A percentile compares a stretch with the other conserved stretches of the same genome.
Evolutionary conservation across 2,797 vertebrate species (phyloP).

Genomic region (Onychomys torridus): DNA sequence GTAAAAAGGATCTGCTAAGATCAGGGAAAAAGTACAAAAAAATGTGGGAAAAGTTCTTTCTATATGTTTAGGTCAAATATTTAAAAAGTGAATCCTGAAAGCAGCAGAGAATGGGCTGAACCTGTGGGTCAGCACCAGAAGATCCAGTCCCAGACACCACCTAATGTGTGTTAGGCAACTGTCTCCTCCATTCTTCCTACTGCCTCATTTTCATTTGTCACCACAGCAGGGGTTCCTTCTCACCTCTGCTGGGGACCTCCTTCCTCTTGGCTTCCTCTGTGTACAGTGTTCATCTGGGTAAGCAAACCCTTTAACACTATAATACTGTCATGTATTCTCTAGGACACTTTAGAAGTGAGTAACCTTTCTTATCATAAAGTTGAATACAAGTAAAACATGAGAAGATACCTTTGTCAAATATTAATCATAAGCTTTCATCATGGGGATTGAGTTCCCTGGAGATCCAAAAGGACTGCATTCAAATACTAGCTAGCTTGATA

Average conservation of each 20-base stretch:
- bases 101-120: neutral
- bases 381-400: neutral
- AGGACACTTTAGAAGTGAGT: conserved; percentile 23
- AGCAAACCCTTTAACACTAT: neutral
- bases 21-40: neutral
- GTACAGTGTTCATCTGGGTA: neutral
- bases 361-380: conserved; percentile 22
- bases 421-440: conserved; percentile 25
- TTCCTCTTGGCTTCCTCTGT: neutral
- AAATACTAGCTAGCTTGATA: neutral
- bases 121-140: neutral
- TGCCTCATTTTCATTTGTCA: neutral
- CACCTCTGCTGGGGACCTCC: no score
- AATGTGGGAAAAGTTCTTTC: neutral
- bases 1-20: neutral
- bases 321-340: neutral
- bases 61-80: neutral
- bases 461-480: conserved; percentile 52
- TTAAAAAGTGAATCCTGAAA: neutral
- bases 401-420: neutral
- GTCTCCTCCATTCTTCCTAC: neutral
- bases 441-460: neutral
- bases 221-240: neutral
- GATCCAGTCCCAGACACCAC: neutral
- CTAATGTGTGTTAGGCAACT: conserved; percentile 11